phyloP scores from a whole-genome alignment of 1,140 invertebrate genomes.

The Drosophila navojoa region DNA sequence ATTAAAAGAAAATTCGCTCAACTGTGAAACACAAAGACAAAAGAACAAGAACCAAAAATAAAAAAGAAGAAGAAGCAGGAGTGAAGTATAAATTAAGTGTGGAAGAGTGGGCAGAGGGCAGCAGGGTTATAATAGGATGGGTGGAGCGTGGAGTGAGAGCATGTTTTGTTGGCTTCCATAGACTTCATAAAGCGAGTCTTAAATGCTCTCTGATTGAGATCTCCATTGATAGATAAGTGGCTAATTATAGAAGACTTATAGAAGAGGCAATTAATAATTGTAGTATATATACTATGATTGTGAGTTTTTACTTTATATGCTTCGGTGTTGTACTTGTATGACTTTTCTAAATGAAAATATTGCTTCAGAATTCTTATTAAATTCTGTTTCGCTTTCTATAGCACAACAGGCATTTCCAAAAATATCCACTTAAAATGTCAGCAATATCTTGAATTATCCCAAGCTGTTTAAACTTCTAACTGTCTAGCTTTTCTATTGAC shows the following conservation, averaged over 20 bases:
- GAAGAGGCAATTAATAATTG: not conserved
- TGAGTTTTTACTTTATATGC: no score
- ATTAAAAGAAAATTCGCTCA: slow-evolving; percentile 82
- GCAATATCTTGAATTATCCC: no score
- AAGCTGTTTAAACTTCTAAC: no score
- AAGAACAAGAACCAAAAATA: slow-evolving; percentile 55
- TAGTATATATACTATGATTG: not conserved
- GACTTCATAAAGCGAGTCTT: slow-evolving; percentile 14
- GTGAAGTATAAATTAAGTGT: slow-evolving; percentile 39
- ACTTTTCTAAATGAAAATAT: no score
- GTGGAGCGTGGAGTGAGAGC: not conserved
- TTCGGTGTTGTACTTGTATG: no score
- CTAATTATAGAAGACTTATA: not conserved
- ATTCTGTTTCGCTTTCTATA: no score
- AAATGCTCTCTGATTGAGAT: slow-evolving; percentile 33
- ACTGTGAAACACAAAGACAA: slow-evolving; percentile 78
- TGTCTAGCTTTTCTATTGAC: no score
- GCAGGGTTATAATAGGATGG: not conserved
- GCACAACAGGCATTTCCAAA: no score
- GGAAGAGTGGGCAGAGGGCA: not conserved
- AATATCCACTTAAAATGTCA: no score
- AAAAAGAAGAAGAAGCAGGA: not conserved
- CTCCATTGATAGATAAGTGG: slow-evolving; percentile 1
- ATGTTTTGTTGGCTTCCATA: not conserved
- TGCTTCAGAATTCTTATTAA: no score